Conservation (phyloP, 2,888 invertebrate genomes). For the Stratiomys singularior region DNA sequence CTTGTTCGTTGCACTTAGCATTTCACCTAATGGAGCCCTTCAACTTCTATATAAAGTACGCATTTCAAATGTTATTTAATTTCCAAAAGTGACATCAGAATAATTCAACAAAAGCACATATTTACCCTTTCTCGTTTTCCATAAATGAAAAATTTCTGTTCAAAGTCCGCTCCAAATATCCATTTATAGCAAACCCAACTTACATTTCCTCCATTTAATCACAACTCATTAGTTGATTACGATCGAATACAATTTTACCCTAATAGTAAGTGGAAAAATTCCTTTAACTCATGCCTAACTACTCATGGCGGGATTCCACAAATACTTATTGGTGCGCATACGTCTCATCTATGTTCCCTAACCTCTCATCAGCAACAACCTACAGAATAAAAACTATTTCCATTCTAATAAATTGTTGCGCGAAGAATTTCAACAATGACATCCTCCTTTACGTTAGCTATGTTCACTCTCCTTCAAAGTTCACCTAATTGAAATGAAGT, state of each 20-base stretch:
- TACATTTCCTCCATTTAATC: not conserved
- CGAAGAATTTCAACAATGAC: slow-evolving; percentile 10
- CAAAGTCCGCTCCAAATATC: no score
- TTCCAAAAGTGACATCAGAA: no score
- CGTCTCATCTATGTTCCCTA: not conserved
- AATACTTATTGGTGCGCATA: slow-evolving; percentile 5
- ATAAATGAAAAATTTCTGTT: no score
- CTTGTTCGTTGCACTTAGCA: no score
- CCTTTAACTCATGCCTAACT: slow-evolving; percentile 10
- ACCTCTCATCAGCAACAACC: not conserved
- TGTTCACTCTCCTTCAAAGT: not conserved
- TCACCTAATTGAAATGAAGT: not conserved
- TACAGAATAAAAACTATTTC: not conserved
- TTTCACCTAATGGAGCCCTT: no score
- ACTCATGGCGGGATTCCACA: not conserved
- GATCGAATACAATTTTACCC: not conserved
- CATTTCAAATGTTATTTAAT: no score
- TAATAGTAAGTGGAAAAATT: slow-evolving; percentile 2
- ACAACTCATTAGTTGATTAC: not conserved
- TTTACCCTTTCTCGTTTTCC: no score
- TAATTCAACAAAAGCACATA: no score
- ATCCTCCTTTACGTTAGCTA: not conserved
- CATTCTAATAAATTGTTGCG: slow-evolving; percentile 18
- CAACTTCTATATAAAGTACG: no score
- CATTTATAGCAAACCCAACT: not conserved